phyloP scores from a whole-genome alignment of 2,113 vertebrate genomes.

The Hippolais icterina region DNA sequence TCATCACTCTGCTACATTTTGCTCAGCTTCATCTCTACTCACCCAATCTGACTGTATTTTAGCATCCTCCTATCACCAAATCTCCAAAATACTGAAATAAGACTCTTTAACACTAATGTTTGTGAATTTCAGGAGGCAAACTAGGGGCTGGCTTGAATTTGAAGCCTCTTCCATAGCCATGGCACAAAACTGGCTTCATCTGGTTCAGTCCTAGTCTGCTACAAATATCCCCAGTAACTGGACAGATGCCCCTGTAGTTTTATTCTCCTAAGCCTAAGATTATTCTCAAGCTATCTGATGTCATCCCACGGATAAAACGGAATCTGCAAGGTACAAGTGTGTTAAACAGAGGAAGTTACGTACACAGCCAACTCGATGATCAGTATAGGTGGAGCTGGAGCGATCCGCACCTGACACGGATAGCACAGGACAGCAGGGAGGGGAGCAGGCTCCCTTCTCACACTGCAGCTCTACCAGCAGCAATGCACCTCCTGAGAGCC shows the following conservation, averaged over 20 bases:
- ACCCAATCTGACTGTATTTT: not conserved
- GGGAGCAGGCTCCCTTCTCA: accelerated
- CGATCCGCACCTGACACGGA: not conserved
- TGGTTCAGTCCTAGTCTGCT: not conserved
- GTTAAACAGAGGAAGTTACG: not conserved
- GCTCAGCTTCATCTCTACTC: not conserved
- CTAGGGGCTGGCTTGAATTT: not conserved
- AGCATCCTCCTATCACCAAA: not conserved
- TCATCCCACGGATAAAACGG: not conserved
- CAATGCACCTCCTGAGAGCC: not conserved
- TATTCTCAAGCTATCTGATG: not conserved
- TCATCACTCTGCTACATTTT: not conserved
- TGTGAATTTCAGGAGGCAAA: not conserved
- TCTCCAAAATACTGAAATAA: not conserved
- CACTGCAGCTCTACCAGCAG: not conserved
- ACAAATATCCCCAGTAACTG: not conserved
- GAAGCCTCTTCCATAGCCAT: not conserved
- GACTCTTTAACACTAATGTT: not conserved
- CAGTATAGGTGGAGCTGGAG: accelerated
- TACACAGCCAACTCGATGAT: accelerated
- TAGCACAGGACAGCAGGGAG: accelerated
- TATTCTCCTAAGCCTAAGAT: not conserved
- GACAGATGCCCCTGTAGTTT: not conserved
- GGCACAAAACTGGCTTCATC: not conserved
- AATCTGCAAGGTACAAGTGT: not conserved